Percentiles rank a stretch among this genome's conserved stretches.
These are phyloP conservation scores for Saturnia japonica DNA, from an alignment of 2,888 invertebrate genomes.

Conservation along the genomic window DNA sequence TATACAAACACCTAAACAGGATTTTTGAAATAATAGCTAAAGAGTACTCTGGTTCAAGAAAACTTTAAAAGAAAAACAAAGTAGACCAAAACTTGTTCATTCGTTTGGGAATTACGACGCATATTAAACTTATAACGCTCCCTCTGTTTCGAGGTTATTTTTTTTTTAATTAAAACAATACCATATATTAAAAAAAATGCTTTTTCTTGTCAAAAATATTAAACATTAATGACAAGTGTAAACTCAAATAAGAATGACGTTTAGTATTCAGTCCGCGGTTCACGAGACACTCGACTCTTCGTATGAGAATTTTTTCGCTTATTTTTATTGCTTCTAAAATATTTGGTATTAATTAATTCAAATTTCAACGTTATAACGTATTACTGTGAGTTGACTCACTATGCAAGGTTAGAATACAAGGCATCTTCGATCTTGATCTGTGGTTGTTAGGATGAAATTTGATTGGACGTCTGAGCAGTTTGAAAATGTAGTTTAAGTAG, in stretches of 20 bases:
- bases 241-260: slow-evolving; percentile 15
- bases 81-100: no score
- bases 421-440: not conserved
- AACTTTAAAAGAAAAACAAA: no score
- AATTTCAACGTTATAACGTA: slow-evolving; percentile 8
- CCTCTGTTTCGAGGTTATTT: no score
- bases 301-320: slow-evolving; percentile 10
- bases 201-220: not conserved
- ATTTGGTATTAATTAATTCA: slow-evolving; percentile 17
- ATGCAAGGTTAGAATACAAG: not conserved
- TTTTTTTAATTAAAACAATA: no score
- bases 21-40: no score
- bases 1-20: no score
- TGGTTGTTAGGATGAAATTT: not conserved
- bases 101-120: no score
- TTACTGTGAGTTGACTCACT: not conserved
- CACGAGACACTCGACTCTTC: not conserved
- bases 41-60: no score
- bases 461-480: not conserved
- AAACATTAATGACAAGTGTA: slow-evolving; percentile 20
- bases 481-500: slow-evolving; percentile 1
- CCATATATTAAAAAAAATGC: not conserved
- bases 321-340: slow-evolving; percentile 18
- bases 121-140: no score
- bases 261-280: slow-evolving; percentile 7